These are phyloP conservation scores for Ailurus styani DNA, from an alignment of 2,113 vertebrate species.

Conservation along the genomic window DNA sequence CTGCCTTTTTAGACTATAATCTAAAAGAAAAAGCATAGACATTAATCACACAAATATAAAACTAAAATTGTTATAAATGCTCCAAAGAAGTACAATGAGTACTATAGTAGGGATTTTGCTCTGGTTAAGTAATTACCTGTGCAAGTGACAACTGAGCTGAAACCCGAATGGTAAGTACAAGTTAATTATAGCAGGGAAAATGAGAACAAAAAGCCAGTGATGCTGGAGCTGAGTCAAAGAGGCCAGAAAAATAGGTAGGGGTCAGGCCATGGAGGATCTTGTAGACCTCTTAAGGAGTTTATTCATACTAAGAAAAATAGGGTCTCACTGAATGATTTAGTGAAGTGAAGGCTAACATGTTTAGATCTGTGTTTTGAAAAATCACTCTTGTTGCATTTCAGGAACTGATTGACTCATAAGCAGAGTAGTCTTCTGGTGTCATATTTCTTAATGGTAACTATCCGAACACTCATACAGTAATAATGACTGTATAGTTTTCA, in stretches of 20 bases:
- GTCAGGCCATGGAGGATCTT: not conserved
- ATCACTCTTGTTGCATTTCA: not conserved
- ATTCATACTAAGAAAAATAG: constrained; percentile 16
- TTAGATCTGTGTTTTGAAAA: constrained; percentile 4
- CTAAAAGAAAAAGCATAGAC: not conserved
- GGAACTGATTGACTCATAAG: not conserved
- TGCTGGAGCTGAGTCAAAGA: not conserved
- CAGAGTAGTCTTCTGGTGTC: not conserved
- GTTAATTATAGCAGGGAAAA: not conserved
- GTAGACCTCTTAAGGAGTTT: not conserved
- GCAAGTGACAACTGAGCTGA: not conserved
- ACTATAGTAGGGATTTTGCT: not conserved
- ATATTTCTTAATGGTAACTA: not conserved
- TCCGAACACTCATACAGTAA: not conserved
- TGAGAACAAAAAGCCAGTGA: not conserved
- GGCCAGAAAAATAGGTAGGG: not conserved
- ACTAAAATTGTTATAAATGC: not conserved
- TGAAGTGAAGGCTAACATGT: not conserved
- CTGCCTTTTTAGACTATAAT: constrained; percentile 10
- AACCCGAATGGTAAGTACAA: not conserved
- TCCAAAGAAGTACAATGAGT: not conserved
- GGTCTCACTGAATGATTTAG: not conserved
- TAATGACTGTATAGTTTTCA: not conserved
- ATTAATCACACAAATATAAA: not conserved
- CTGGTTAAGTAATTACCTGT: not conserved